phyloP scores from a whole-genome alignment of 2,797 vertebrate genomes.

The Cyclura pinguis region DNA sequence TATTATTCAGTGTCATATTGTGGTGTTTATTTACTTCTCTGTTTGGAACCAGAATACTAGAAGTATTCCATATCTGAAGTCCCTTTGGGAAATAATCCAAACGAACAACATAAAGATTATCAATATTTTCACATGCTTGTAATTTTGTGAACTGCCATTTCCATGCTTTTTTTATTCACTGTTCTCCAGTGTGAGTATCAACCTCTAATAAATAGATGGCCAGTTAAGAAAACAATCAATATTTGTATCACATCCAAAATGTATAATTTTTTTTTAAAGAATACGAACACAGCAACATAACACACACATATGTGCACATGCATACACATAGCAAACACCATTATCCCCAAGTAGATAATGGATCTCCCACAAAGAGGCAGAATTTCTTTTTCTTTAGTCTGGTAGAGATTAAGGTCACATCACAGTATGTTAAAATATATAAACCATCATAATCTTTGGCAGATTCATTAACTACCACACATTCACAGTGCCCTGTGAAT shows the following conservation, averaged over 20 bases:
- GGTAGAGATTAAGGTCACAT: conserved; percentile 68
- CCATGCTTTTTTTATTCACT: conserved; percentile 49
- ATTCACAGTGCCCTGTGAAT: conserved; percentile 61
- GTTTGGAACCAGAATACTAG: conserved; percentile 34
- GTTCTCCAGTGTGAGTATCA: conserved; percentile 66
- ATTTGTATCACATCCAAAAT: conserved; percentile 54
- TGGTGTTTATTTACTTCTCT: conserved; percentile 31
- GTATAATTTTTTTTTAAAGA: not conserved
- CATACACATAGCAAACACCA: conserved; percentile 54
- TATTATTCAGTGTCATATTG: conserved; percentile 26
- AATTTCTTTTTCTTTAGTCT: conserved; percentile 68
- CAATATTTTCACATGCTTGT: conserved; percentile 52
- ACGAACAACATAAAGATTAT: conserved; percentile 68
- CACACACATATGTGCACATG: conserved; percentile 47
- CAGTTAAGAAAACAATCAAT: conserved; percentile 52
- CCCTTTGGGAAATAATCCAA: conserved; percentile 60
- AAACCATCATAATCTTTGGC: conserved; percentile 69
- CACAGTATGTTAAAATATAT: conserved; percentile 68
- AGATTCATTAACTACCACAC: conserved; percentile 73
- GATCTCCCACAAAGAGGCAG: conserved; percentile 61
- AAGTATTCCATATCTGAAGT: conserved; percentile 60
- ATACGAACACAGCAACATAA: conserved; percentile 12
- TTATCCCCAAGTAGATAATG: conserved; percentile 62
- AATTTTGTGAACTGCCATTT: conserved; percentile 73
- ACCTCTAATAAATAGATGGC: conserved; percentile 3